Evolutionary conservation across 2,113 vertebrate genomes (phyloP), one percentile per base, ranked within the genome.

Genomic region (Hippocampus abdominalis): DNA sequence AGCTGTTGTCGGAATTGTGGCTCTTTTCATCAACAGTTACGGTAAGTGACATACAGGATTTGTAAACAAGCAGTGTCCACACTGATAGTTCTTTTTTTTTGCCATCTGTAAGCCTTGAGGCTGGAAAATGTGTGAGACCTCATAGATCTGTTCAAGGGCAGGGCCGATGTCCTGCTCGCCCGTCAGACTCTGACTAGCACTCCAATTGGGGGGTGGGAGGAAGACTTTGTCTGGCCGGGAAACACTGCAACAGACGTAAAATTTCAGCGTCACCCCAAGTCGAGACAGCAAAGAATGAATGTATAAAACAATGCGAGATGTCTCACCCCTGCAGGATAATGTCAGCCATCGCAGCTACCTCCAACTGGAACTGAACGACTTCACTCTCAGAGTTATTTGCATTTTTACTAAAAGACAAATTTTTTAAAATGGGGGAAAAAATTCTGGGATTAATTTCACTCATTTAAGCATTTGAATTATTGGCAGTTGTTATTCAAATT

Each of bases 381-480:
- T 94, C 92, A 4, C 94, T 95, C 63, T 93, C 91, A 0, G 94
- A 95, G 83, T 94, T 95, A 77, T 95, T 95, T 20, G 84, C 89
- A 82, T 95, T 95, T 91, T 95, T 95, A 87, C 94, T 95, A 76
- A 32, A 78, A 65, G 10, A 70, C 9, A 74, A 39, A 56, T 6
- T 29, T 3, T 3, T 6, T 6, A 32, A 42, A 56, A 66, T 5
- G 62, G 40, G 83, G 16, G 70, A 36, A 6, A 36, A 36, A 7
- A 36, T 6, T 36, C 32, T 36, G 32, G 32, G 32, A 36, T 36
- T 36, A 0, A 36, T 36, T 36, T 36, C 32, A 36, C 32, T 36
- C 5, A 72, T 8, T 40, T 3, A 36, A 36, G 32, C 32, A 36
- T 36, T 36, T 36, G 32, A 36, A 36, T 36, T 5, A 36, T 36